Evolutionary conservation across 2,113 vertebrate genomes (phyloP), one percentile per base, ranked within the genome.

Genomic region (Calidris pugnax): DNA sequence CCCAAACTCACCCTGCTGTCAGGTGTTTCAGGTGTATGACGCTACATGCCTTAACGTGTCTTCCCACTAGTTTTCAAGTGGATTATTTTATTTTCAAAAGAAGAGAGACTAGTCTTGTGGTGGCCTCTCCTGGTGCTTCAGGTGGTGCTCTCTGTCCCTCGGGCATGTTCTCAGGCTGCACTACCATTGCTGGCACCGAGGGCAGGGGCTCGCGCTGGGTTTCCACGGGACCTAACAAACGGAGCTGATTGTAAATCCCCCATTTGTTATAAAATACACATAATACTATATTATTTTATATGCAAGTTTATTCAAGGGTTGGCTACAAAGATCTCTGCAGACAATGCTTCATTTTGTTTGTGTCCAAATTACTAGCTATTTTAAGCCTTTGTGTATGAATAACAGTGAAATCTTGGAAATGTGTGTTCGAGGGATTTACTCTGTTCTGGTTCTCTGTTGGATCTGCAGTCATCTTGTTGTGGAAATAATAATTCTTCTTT

Each of bases 131-230:
- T 3, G 27, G 7, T 39, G 53, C 27, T 51, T n/a, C 13, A 1
- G 39, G 26, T 21, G 2, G 27, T 32, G 41, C 28, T 60, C 17
- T 12, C 50, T 26, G 5, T 15, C 47, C 64, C 26, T 33, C 48
- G 10, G 62, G 37, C 24, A 5, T 0, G 1, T 21, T 17, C 3
- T 32, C 0, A 0, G 23, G 8, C 56, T 37, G 50, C 6, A 7
- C n/a, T 7, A 5, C 5, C 21, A 3, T 4, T 21, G 55, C 13
- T 7, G 67, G 22, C 9, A 1, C 14, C 2, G 1, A 59, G 30
- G 55, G 32, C 89, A 66, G 45, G 13, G 24, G 22, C 32, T 85
- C 1, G 1, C 0, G 1, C 24, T 23, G 23, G 21, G 32, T 10
- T 64, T 55, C n/a, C 21, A 6, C 53, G 12, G 57, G 8, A 30